phyloP scores from a whole-genome alignment of 2,797 vertebrate species.

The Balearica regulorum region DNA sequence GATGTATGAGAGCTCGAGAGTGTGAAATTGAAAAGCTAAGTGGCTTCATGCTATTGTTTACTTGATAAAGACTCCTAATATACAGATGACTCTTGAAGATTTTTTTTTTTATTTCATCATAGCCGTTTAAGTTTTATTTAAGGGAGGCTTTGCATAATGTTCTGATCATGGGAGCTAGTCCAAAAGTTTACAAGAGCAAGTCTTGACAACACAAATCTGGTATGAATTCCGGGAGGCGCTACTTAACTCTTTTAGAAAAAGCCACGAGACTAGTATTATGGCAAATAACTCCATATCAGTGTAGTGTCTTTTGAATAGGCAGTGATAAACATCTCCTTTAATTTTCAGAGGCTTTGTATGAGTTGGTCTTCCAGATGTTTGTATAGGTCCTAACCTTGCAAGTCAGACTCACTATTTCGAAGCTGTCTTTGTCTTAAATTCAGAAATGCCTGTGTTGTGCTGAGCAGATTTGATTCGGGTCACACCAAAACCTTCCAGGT shows the following conservation, averaged over 20 bases:
- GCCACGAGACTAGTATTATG: background rate
- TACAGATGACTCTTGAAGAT: background rate
- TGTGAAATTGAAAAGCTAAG: constrained; percentile 73
- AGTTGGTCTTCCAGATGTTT: background rate
- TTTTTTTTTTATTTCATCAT: background rate
- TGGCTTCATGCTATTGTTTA: constrained; percentile 55
- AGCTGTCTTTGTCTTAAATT: constrained; percentile 1
- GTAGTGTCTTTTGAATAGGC: background rate
- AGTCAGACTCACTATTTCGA: background rate
- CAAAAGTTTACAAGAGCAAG: background rate
- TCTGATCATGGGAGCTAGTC: background rate
- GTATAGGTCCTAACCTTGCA: background rate
- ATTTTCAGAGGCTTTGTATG: background rate
- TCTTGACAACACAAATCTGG: background rate
- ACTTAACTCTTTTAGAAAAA: background rate
- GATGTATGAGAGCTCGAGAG: constrained; percentile 51
- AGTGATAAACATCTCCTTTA: background rate
- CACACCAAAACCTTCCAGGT: background rate
- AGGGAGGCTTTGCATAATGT: background rate
- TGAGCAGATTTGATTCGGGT: background rate
- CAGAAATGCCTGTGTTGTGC: background rate
- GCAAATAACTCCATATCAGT: background rate
- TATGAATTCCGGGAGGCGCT: background rate
- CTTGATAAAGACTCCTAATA: constrained; percentile 30
- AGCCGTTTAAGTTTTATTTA: constrained; percentile 4